Evolutionary conservation across 53 echinoderm and acorn worm genomes (phyloP).

Genomic region (Arbacia lixula): DNA sequence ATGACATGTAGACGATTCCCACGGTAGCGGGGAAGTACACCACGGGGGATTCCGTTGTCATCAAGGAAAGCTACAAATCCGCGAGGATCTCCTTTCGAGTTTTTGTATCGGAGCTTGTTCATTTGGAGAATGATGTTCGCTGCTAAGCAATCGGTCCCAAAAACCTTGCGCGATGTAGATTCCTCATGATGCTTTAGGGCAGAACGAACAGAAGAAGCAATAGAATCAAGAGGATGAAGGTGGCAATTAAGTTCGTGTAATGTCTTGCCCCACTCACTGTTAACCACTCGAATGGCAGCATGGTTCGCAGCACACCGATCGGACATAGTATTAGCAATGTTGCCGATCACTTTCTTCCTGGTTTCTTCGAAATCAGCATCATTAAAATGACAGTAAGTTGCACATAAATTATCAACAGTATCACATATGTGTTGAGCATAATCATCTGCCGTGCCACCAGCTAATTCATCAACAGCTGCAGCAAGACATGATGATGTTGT

Average conservation of each 20-base stretch:
- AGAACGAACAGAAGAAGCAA: slow-evolving; percentile 31
- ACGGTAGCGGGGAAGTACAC: slow-evolving; percentile 59
- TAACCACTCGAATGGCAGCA: slow-evolving; percentile 54
- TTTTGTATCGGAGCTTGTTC: slow-evolving; percentile 64
- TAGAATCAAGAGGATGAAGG: slow-evolving; percentile 62
- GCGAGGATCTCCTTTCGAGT: slow-evolving; percentile 56
- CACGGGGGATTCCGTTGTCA: slow-evolving; percentile 42
- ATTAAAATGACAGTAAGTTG: slow-evolving; percentile 22
- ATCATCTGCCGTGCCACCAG: slow-evolving; percentile 41
- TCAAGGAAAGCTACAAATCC: slow-evolving; percentile 58
- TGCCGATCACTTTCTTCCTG: slow-evolving; percentile 15
- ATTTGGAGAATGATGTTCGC: slow-evolving; percentile 61
- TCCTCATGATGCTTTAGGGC: slow-evolving; percentile 46
- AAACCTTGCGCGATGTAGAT: slow-evolving; percentile 36
- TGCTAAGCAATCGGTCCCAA: slow-evolving; percentile 63
- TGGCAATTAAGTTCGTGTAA: slow-evolving; percentile 68
- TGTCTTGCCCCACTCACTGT: slow-evolving; percentile 60
- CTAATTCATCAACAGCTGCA: slow-evolving; percentile 40
- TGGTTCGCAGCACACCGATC: slow-evolving; percentile 70
- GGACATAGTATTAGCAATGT: slow-evolving; percentile 58
- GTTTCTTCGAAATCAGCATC: slow-evolving; percentile 29
- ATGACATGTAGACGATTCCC: slow-evolving; percentile 63
- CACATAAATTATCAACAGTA: slow-evolving; percentile 16
- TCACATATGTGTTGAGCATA: slow-evolving; percentile 40
- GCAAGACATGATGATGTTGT: slow-evolving; percentile 1